Base-by-base conservation (phyloP, 2,888 invertebrate species). In the Gnatocerus cornutus region DNA sequence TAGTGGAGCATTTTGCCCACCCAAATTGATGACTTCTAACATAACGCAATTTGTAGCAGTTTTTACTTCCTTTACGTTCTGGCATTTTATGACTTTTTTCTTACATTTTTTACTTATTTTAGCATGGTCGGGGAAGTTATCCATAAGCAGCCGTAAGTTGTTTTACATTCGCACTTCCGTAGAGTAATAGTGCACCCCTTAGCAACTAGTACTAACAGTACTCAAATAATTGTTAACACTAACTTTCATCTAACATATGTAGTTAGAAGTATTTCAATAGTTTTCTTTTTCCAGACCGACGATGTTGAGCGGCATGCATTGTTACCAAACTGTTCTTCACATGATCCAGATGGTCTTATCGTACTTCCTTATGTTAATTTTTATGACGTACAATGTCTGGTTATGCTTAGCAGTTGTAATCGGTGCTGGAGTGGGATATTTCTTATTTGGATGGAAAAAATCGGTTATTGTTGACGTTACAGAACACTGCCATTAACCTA, bases 301-400 rank as follows among this genome's bases (percentile, higher is more conserved):
- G 71, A 95, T 96, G 93, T 84, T 94, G 81, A 96, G 95, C 79
- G 84, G 87, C 78, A 91, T 92, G 82, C 97, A 98, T 84, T 89
- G 90, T 64, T 91, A 92, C 85, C 97, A 98, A 86, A 97, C 97
- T 10, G 85, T 92, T 53, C 89, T 98, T 12, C 97, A 98, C 83
- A 91, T 96, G 71, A 80, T 97, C 13, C 97, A 97, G 86, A 94
- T 98, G 80, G 89, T 95, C 67, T 87, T 97, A 72, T 95, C 96
- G 76, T 97, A 98, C 86, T 92, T 97, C 85, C 88, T 98, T 55
- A 98, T 98, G 98, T 87, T 98, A 84, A 94, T 97, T 77, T 97
- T 98, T 84, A 98, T 98, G 98, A 97, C 97, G 0, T 98, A 96
- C 89, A 98, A 98, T 83, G 91, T 93, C 12, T 98, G 96, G 95